phyloP scores from a whole-genome alignment of 2,888 invertebrate species.

The Sesia bembeciformis region DNA sequence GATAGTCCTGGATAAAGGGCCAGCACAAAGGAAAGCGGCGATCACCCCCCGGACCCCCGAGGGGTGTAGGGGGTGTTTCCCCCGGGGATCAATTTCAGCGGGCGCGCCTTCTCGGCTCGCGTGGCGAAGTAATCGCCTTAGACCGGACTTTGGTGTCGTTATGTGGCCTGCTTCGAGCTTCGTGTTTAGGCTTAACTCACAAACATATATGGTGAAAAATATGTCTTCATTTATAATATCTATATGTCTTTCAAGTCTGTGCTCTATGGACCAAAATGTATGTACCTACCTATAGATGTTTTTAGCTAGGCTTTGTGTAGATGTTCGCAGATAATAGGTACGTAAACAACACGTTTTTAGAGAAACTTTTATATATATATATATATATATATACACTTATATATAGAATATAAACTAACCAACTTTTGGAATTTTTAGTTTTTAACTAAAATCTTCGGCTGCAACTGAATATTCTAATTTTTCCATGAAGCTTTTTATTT shows the following conservation, averaged over 20 bases:
- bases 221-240: too few relatives aligned
- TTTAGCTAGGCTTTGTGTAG: too few relatives aligned
- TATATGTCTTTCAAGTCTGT: background rate
- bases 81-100: conserved; percentile 39
- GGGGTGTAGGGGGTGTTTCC: conserved; percentile 12
- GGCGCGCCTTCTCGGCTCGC: conserved; percentile 37
- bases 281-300: too few relatives aligned
- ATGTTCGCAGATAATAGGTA: background rate
- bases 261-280: background rate
- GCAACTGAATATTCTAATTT: too few relatives aligned
- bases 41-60: conserved; percentile 12
- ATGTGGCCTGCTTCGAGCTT: conserved; percentile 27
- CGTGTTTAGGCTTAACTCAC: conserved; percentile 16
- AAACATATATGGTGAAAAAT: background rate
- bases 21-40: conserved; percentile 28
- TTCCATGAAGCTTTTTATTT: too few relatives aligned
- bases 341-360: background rate
- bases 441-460: too few relatives aligned
- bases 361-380: too few relatives aligned
- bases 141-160: conserved; percentile 35
- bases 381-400: too few relatives aligned
- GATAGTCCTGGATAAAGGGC: conserved; percentile 35
- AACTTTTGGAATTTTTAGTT: too few relatives aligned
- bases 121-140: conserved; percentile 48
- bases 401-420: too few relatives aligned